Conservation (phyloP, 2,113 vertebrate species). For the Actinemys pallida region DNA sequence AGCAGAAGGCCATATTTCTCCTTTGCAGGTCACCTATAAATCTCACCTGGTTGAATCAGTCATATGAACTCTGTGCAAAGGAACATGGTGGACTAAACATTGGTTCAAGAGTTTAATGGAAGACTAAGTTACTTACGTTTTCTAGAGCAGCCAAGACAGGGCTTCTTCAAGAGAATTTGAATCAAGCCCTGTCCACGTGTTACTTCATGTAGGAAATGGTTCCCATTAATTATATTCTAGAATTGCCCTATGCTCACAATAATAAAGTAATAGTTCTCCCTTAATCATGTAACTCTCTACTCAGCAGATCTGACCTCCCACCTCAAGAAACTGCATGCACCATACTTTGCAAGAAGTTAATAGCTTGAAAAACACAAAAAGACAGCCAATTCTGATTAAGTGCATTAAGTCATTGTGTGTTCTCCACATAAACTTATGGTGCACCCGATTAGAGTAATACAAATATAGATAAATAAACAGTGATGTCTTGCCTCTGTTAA, state of each 20-base stretch:
- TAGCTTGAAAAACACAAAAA: slow-evolving; percentile 1
- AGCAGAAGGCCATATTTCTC: not conserved
- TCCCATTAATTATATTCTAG: not conserved
- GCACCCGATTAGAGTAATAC: slow-evolving; percentile 17
- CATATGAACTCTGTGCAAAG: not conserved
- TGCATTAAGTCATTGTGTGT: not conserved
- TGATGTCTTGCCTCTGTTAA: slow-evolving; percentile 24
- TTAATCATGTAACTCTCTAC: not conserved
- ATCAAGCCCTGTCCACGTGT: not conserved
- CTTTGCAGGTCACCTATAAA: not conserved
- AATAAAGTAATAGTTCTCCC: not conserved
- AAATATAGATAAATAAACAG: slow-evolving; percentile 1
- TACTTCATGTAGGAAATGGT: not conserved
- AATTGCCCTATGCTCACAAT: rapidly evolving
- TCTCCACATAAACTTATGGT: not conserved
- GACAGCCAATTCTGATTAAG: not conserved
- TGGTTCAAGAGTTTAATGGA: not conserved
- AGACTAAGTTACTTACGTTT: not conserved
- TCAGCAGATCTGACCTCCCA: not conserved
- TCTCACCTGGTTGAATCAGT: not conserved
- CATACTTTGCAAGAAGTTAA: not conserved
- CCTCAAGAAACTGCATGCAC: not conserved
- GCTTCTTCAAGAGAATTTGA: not conserved
- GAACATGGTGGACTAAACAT: not conserved
- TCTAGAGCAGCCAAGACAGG: not conserved